Conservation (phyloP, 2,888 invertebrate species). For the Scaptomyza polygonia region DNA sequence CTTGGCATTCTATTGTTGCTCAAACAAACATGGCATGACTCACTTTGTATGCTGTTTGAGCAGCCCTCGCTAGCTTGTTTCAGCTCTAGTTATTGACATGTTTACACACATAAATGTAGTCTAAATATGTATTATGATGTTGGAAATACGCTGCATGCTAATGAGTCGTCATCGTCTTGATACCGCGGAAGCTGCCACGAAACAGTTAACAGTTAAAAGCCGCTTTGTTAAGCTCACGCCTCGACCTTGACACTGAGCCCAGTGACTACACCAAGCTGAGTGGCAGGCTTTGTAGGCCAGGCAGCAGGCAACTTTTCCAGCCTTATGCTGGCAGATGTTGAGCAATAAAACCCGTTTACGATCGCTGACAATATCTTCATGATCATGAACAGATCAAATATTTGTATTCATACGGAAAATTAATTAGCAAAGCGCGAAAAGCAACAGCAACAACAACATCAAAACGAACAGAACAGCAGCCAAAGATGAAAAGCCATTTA, state of each 20-base stretch:
- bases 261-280: conserved; percentile 11
- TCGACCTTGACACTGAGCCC: conserved; percentile 63
- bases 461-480: conserved; percentile 9
- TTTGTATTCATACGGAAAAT: conserved; percentile 67
- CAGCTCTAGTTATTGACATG: conserved; percentile 25
- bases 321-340: conserved; percentile 41
- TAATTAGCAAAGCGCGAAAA: conserved; percentile 67
- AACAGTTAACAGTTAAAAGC: conserved; percentile 50
- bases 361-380: conserved; percentile 41
- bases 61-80: conserved; percentile 6
- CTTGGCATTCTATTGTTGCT: conserved; percentile 4
- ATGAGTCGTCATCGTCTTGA: conserved; percentile 44
- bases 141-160: conserved; percentile 46
- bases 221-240: conserved; percentile 26
- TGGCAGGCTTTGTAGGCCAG: conserved; percentile 34
- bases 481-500: conserved; percentile 58
- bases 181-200: conserved; percentile 42
- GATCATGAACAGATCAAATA: conserved; percentile 55
- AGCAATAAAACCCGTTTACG: conserved; percentile 65
- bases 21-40: conserved; percentile 11
- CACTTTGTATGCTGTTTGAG: neutral
- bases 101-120: conserved; percentile 19
- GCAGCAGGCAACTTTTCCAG: conserved; percentile 6
- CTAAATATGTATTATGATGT: conserved; percentile 10
- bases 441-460: conserved; percentile 29